Percentiles rank a stretch among this genome's conserved stretches.
phyloP scores from a whole-genome alignment of 2,113 vertebrate genomes.

The Bostrychus sinensis region DNA sequence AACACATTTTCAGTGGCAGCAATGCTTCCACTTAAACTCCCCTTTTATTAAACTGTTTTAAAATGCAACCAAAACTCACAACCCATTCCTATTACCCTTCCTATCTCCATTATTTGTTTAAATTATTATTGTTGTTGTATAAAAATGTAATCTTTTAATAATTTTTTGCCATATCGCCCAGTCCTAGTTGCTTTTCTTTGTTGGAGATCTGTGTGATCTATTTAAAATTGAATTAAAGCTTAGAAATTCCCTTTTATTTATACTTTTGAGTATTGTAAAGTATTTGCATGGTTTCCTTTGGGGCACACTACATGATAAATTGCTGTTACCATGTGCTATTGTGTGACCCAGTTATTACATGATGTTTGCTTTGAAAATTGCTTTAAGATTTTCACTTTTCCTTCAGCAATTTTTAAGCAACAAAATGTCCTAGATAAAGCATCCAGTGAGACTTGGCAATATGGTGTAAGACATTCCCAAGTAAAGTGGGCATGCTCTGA shows the following conservation, averaged over 20 bases:
- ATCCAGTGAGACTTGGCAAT: neutral
- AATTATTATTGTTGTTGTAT: too few species aligned
- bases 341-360: neutral
- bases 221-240: neutral
- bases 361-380: neutral
- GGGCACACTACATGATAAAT: neutral
- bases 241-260: neutral
- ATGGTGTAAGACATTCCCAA: neutral
- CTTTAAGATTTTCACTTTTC: neutral
- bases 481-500: neutral
- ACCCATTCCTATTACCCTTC: too few species aligned
- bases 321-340: neutral
- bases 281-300: neutral
- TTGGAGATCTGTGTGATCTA: too few species aligned
- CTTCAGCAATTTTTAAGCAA: neutral
- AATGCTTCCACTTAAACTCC: too few species aligned
- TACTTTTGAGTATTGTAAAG: neutral
- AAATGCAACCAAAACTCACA: too few species aligned
- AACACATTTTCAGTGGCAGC: too few species aligned
- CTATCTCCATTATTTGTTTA: too few species aligned
- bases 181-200: too few species aligned
- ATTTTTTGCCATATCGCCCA: too few species aligned
- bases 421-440: neutral
- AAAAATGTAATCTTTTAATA: too few species aligned
- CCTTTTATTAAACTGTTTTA: too few species aligned